Percentiles rank a stretch among this genome's conserved stretches.
Evolutionary conservation across 1,140 invertebrate genomes (phyloP).

Genomic region (Rhopalosiphum maidis): DNA sequence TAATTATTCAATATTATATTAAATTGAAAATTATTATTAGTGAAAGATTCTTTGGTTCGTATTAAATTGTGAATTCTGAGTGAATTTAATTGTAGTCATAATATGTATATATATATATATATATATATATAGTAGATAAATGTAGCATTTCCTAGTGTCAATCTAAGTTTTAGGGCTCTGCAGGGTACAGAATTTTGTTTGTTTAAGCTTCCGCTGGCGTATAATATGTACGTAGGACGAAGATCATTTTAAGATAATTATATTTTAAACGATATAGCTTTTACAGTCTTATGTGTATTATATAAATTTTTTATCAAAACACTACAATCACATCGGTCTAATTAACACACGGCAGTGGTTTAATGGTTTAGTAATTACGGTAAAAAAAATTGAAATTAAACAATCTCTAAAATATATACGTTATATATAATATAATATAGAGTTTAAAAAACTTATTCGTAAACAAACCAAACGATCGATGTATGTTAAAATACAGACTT

Average conservation of each 20-base stretch:
- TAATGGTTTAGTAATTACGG: background rate
- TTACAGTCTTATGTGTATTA: background rate
- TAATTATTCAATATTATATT: background rate
- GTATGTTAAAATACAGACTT: background rate
- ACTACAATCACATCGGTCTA: slow-evolving; percentile 1
- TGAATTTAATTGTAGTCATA: background rate
- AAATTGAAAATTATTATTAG: background rate
- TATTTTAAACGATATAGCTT: background rate
- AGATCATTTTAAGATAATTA: background rate
- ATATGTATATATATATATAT: too few species aligned
- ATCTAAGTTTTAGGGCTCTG: too few species aligned
- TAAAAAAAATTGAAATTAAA: background rate
- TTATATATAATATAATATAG: background rate
- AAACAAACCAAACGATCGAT: background rate
- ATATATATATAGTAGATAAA: background rate
- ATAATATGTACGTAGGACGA: background rate
- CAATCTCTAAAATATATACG: background rate
- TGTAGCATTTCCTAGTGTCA: background rate
- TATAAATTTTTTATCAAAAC: background rate
- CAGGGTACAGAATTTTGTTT: background rate
- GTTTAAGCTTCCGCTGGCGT: background rate
- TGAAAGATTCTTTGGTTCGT: background rate
- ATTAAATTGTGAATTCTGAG: background rate
- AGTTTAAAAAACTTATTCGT: background rate
- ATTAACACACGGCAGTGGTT: slow-evolving; percentile 37